Conservation (phyloP, 2,113 vertebrate species). For the Lamprotornis superbus region DNA sequence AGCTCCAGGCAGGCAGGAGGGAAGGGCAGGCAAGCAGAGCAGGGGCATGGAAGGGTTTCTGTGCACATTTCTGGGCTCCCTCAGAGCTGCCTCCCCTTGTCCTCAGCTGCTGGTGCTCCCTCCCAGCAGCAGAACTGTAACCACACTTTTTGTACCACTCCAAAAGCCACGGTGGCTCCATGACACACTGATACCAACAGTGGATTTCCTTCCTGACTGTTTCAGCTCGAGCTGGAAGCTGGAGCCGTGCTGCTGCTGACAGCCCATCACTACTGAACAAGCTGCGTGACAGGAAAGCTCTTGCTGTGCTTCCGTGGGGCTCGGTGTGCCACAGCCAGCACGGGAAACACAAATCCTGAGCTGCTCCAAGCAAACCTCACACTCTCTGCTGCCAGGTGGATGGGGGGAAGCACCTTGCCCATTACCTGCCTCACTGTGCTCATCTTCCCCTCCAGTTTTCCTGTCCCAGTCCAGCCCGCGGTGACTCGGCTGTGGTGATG, state of each 20-base stretch:
- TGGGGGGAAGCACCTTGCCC: not conserved
- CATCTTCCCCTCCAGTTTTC: accelerated
- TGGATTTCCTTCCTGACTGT: not conserved
- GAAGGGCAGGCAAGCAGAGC: not conserved
- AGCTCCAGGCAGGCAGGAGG: not conserved
- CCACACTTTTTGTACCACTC: not conserved
- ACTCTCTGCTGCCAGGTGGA: not conserved
- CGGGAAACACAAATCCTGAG: accelerated
- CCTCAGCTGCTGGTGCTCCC: not conserved
- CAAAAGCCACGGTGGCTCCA: not conserved
- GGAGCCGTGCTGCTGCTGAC: not conserved
- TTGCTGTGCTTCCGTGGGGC: not conserved
- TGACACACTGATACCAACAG: not conserved
- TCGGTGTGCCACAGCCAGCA: not conserved
- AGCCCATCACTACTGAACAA: not conserved
- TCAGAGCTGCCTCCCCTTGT: accelerated
- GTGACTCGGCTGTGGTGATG: accelerated
- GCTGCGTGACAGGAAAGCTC: not conserved
- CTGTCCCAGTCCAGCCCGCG: accelerated
- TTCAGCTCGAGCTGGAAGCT: not conserved
- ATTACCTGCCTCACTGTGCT: not conserved
- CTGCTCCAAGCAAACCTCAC: not conserved
- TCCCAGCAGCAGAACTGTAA: not conserved
- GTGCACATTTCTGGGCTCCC: not conserved
- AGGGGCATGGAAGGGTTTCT: not conserved